Base-by-base conservation (phyloP, 2,113 vertebrate species). In the Tenebrosternarchus preto region DNA sequence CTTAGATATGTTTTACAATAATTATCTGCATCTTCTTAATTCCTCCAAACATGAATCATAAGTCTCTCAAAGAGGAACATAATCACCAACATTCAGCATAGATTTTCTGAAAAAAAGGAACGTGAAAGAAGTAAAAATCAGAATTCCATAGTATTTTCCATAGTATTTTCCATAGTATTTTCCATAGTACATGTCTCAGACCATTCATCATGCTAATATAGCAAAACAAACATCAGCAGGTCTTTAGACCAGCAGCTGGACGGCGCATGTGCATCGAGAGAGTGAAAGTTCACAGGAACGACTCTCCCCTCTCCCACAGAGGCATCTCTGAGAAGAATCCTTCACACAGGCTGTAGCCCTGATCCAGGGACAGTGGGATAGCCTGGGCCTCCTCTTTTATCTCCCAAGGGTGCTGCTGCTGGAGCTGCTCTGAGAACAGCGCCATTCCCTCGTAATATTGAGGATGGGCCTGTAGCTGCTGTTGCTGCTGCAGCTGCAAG, bases 281-380 rank as follows among this genome's bases (percentile, higher is more conserved):
- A 36, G 33, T 80, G 69, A 77, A 46, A 73, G 78, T 85, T 95
- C 91, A 94, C 91, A 93, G 86, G 66, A 91, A 92, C 60, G 88
- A 83, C 74, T 94, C 93, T 19, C 84, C 91, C 81, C 86, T 85
- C 63, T 94, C 93, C 93, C 94, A 94, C 2, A 91, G 90, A 83
- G 92, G 93, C 84, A 94, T 90, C 83, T 94, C 94, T 2, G 89
- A 88, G 72, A 94, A 93, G 86, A 95, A 93, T 74, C 93, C 89
- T 73, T 95, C 94, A 19, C 88, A 93, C 60, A 94, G 85, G 29
- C 90, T 85, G 17, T 93, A 93, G 81, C 90, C 86, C 78, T 92
- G 92, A 80, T 94, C 93, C 87, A 93, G 80, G 60, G 86, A 89
- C 73, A 93, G 88, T 5, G 92, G 87, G 19, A 88, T 90, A 12